Conservation (phyloP, 2,888 invertebrate genomes). For the Aporophyla nigra region DNA sequence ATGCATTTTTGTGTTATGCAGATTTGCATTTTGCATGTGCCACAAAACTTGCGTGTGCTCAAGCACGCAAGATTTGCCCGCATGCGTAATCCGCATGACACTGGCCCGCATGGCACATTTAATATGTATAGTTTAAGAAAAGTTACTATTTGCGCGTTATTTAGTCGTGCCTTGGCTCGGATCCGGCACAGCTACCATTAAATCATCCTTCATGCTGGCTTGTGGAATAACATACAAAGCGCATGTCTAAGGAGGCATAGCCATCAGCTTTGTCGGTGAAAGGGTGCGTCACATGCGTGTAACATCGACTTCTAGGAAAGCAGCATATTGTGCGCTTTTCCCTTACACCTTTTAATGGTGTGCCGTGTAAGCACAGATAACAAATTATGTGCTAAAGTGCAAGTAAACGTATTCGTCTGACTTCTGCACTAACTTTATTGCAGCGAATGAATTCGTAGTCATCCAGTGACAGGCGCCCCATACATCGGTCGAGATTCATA, state of each 20-base stretch:
- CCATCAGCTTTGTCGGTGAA: neutral
- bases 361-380: constrained; percentile 32
- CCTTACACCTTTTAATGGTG: constrained; percentile 14
- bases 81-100: too few species aligned
- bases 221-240: constrained; percentile 23
- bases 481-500: constrained; percentile 34
- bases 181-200: neutral
- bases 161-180: neutral
- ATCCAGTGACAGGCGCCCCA: constrained; percentile 34
- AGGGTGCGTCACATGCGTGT: constrained; percentile 40
- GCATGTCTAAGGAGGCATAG: neutral
- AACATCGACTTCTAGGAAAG: constrained; percentile 10
- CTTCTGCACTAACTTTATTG: constrained; percentile 49
- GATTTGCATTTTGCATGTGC: neutral
- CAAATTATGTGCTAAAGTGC: constrained; percentile 39
- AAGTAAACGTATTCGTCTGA: constrained; percentile 26
- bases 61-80: too few species aligned
- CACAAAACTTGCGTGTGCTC: too few species aligned
- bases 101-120: too few species aligned
- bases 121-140: neutral
- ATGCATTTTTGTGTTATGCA: neutral
- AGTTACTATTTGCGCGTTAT: too few species aligned
- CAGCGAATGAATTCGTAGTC: constrained; percentile 26
- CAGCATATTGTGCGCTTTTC: constrained; percentile 33
- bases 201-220: neutral